phyloP scores from a whole-genome alignment of 2,113 vertebrate genomes.

The Tamias sibiricus region DNA sequence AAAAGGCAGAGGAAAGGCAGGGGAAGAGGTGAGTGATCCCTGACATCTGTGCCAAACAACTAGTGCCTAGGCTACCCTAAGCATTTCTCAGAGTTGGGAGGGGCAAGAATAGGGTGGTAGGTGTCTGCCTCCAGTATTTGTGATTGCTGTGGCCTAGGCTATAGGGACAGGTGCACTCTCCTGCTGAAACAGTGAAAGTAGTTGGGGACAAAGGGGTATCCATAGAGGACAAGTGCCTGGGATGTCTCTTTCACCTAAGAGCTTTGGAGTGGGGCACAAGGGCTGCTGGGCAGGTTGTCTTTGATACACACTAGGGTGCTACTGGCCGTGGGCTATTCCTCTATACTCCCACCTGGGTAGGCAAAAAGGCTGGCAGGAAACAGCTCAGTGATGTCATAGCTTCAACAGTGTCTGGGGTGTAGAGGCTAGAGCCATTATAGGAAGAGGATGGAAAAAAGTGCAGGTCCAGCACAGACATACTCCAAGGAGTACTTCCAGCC shows the following conservation, averaged over 20 bases:
- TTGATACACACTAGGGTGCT: no score
- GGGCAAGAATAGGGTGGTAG: not conserved
- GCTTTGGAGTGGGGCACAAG: slow-evolving; percentile 88
- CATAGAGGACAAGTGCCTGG: slow-evolving; percentile 74
- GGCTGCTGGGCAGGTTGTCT: slow-evolving; percentile 64
- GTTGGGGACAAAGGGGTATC: slow-evolving; percentile 93
- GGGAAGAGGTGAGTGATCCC: slow-evolving; percentile 88
- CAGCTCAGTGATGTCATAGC: slow-evolving; percentile 95
- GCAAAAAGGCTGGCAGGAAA: slow-evolving; percentile 86
- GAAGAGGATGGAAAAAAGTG: slow-evolving; percentile 86
- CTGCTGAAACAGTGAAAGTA: slow-evolving; percentile 95
- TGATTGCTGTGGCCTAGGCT: not conserved
- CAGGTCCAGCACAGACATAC: slow-evolving; percentile 85
- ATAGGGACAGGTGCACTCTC: slow-evolving; percentile 84
- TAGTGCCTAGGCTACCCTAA: slow-evolving; percentile 90
- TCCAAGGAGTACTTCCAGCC: slow-evolving; percentile 93
- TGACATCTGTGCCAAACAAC: slow-evolving; percentile 88
- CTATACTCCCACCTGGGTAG: slow-evolving; percentile 83
- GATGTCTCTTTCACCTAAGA: slow-evolving; percentile 85
- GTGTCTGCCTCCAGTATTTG: not conserved
- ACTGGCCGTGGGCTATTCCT: slow-evolving; percentile 31
- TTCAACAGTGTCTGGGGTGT: slow-evolving; percentile 88
- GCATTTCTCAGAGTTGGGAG: slow-evolving; percentile 88
- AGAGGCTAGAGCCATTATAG: slow-evolving; percentile 87
- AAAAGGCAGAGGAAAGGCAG: slow-evolving; percentile 86